These are phyloP conservation scores for Sanderia malayensis DNA, from an alignment of 30 jellyfish, hydroid and myxozoan genomes.

Conservation along the genomic window DNA sequence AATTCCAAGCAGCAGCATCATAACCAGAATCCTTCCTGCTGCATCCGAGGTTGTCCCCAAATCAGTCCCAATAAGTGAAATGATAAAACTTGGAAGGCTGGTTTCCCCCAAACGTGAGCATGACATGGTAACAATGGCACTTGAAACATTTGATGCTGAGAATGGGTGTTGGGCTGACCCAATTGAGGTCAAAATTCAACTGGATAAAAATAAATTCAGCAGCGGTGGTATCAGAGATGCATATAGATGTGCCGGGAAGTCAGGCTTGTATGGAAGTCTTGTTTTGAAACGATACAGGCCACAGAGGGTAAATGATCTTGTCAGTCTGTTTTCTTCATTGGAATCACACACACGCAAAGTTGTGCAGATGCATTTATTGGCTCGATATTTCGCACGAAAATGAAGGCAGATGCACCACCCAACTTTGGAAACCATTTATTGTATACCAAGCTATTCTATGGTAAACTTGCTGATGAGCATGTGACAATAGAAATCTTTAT, in stretches of 20 bases:
- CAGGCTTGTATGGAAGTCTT: slow-evolving; percentile 1
- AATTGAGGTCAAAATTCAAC: not conserved
- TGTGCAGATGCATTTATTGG: slow-evolving; percentile 1
- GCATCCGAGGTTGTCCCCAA: not conserved
- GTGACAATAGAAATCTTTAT: slow-evolving; percentile 11
- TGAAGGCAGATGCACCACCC: not conserved
- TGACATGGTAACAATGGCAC: not conserved
- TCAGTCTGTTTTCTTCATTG: not conserved
- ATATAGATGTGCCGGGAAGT: not conserved
- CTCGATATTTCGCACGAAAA: not conserved
- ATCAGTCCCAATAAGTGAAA: slow-evolving; percentile 3
- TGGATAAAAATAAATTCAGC: slow-evolving; percentile 3
- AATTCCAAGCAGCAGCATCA: slow-evolving; percentile 2
- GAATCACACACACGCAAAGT: slow-evolving; percentile 15
- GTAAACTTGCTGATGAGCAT: slow-evolving; percentile 12
- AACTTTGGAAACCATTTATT: slow-evolving; percentile 1
- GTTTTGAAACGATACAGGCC: slow-evolving; percentile 6
- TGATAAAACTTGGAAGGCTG: slow-evolving; percentile 8
- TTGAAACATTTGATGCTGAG: slow-evolving; percentile 15
- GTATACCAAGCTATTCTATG: slow-evolving; percentile 12
- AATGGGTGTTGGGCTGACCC: slow-evolving; percentile 13
- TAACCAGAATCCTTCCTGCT: not conserved
- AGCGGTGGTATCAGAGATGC: slow-evolving; percentile 9
- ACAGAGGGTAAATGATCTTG: not conserved
- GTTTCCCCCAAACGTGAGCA: not conserved